phyloP scores from a whole-genome alignment of 2,888 invertebrate genomes.

The Brenthis daphne region DNA sequence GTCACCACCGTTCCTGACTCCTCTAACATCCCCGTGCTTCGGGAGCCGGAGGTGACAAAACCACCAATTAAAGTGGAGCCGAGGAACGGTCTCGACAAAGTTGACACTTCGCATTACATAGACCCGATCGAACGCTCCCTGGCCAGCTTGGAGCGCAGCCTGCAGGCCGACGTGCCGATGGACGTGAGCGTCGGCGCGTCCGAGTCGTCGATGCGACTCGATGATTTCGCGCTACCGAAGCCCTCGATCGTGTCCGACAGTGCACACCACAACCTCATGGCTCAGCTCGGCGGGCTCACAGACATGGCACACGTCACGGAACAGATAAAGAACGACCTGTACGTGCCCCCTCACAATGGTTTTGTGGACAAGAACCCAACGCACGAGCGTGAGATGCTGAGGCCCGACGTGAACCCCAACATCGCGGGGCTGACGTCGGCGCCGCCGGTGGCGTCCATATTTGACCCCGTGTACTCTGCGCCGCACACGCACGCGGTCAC shows the following conservation, averaged over 20 bases:
- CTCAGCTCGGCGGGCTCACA: conserved; percentile 69
- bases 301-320: conserved; percentile 69
- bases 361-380: conserved; percentile 63
- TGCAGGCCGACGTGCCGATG: conserved; percentile 82
- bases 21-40: conserved; percentile 51
- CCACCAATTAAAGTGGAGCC: conserved; percentile 59
- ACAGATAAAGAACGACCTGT: conserved; percentile 67
- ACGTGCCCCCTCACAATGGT: conserved; percentile 70
- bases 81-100: conserved; percentile 72
- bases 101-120: conserved; percentile 76
- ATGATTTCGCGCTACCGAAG: conserved; percentile 71
- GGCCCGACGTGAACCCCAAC: conserved; percentile 59
- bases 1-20: conserved; percentile 44
- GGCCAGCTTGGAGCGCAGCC: conserved; percentile 85
- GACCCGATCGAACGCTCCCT: conserved; percentile 88
- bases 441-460: conserved; percentile 84
- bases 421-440: conserved; percentile 62
- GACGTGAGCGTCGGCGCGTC: conserved; percentile 77
- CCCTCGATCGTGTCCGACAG: conserved; percentile 64
- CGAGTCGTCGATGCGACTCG: conserved; percentile 74
- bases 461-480: conserved; percentile 82
- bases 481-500: conserved; percentile 67
- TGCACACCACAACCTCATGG: conserved; percentile 71
- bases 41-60: conserved; percentile 54
- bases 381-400: conserved; percentile 62